A percentile compares a stretch with the other conserved stretches of the same genome.
Conservation (phyloP, 2,797 vertebrate genomes). For the Staurois parvus region DNA sequence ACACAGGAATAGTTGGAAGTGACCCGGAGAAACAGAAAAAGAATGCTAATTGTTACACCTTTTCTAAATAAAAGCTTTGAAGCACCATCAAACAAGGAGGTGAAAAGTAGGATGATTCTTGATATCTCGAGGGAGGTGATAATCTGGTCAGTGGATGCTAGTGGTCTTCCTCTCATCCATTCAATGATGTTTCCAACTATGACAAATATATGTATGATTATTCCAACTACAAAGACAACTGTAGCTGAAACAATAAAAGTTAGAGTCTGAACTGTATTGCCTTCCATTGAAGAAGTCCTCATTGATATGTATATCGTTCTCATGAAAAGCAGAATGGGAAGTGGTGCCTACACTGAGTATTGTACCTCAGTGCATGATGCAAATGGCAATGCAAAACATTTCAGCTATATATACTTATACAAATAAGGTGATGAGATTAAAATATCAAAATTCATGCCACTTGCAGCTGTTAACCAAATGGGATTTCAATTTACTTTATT, state of each 20-base stretch:
- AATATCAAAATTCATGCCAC: too few relatives aligned
- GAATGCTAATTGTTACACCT: not conserved
- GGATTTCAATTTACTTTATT: too few relatives aligned
- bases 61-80: not conserved
- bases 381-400: not conserved
- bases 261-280: not conserved
- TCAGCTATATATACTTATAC: not conserved
- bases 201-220: not conserved
- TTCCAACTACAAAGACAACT: not conserved
- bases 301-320: not conserved
- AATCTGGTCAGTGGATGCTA: not conserved
- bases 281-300: not conserved
- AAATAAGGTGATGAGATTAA: not conserved
- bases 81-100: not conserved
- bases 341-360: not conserved
- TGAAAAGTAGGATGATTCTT: not conserved
- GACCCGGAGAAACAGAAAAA: not conserved
- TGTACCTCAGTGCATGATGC: not conserved
- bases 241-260: not conserved
- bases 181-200: slow-evolving; percentile 9
- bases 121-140: not conserved
- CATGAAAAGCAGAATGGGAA: not conserved
- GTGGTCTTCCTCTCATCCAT: not conserved
- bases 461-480: too few relatives aligned
- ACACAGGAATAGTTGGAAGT: not conserved